Conservation (phyloP, 2,113 vertebrate species). For the Austrofundulus limnaeus region DNA sequence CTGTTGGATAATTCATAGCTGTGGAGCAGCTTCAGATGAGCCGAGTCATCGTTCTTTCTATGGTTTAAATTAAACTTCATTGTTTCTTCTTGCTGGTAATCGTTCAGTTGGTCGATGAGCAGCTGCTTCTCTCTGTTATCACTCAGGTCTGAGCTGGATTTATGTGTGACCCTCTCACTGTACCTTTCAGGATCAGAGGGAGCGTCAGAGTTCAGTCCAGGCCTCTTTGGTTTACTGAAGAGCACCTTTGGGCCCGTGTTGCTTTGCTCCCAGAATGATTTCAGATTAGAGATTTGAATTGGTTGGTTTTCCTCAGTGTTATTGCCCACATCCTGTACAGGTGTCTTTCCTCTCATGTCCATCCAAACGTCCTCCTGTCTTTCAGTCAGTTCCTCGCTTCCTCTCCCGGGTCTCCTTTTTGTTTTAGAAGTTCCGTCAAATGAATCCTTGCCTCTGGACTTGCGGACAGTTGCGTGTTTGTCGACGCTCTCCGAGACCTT, state of each 20-base stretch:
- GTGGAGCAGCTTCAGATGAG: constrained; percentile 18
- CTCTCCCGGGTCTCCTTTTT: too few species aligned
- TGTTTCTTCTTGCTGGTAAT: constrained; percentile 19
- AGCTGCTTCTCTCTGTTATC: constrained; percentile 19
- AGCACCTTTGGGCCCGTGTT: constrained; percentile 67
- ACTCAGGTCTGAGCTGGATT: neutral
- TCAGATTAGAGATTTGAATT: constrained; percentile 62
- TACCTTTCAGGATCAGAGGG: constrained; percentile 9
- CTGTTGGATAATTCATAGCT: constrained; percentile 12
- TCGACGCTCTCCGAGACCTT: constrained; percentile 27
- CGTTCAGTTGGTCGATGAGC: constrained; percentile 5
- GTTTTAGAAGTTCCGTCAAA: too few species aligned
- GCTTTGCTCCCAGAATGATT: constrained; percentile 74
- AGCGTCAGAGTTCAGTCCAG: constrained; percentile 33
- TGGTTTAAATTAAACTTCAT: neutral
- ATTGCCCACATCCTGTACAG: constrained; percentile 28
- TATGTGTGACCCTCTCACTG: constrained; percentile 16
- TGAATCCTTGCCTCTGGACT: constrained; percentile 30
- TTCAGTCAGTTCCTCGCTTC: constrained; percentile 27
- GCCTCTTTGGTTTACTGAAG: constrained; percentile 51
- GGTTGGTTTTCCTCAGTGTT: constrained; percentile 43
- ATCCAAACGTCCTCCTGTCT: constrained; percentile 28
- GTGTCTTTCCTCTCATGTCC: constrained; percentile 13
- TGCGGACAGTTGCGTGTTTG: constrained; percentile 24
- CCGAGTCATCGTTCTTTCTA: constrained; percentile 11